These are phyloP conservation scores for Heloderma charlesbogerti DNA, from an alignment of 2,113 vertebrate genomes.

Conservation along the genomic window DNA sequence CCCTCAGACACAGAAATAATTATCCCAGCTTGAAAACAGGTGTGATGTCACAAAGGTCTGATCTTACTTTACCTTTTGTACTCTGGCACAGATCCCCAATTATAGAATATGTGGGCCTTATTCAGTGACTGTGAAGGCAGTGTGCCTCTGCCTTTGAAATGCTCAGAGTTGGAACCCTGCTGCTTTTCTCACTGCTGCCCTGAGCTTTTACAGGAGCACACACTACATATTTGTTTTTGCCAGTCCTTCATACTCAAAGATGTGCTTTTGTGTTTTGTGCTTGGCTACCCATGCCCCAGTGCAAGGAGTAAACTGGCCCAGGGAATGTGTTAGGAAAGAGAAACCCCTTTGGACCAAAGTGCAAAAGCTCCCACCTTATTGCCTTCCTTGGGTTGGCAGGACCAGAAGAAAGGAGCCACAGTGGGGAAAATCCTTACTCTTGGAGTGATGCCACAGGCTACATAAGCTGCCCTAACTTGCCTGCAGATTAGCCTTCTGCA, in stretches of 20 bases:
- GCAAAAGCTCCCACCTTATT: slow-evolving; percentile 2
- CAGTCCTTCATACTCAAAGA: background rate
- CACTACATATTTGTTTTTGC: background rate
- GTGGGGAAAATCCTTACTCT: slow-evolving; percentile 19
- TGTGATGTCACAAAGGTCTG: background rate
- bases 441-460: slow-evolving; percentile 21
- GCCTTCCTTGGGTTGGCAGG: slow-evolving; percentile 7
- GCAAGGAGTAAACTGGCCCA: background rate
- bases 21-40: background rate
- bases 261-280: background rate
- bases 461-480: slow-evolving; percentile 42
- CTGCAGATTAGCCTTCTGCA: slow-evolving; percentile 7
- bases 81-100: background rate
- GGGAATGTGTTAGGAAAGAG: slow-evolving; percentile 1
- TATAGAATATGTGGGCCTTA: background rate
- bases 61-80: background rate
- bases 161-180: too few species aligned
- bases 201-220: background rate
- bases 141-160: background rate
- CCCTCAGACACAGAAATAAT: background rate
- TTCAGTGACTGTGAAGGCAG: background rate
- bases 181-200: background rate
- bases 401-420: slow-evolving; percentile 2
- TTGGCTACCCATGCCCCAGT: background rate
- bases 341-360: background rate